A percentile compares a stretch with the other conserved stretches of the same genome.
phyloP scores from a whole-genome alignment of 2,797 vertebrate genomes.

The Centroberyx gerrardi region DNA sequence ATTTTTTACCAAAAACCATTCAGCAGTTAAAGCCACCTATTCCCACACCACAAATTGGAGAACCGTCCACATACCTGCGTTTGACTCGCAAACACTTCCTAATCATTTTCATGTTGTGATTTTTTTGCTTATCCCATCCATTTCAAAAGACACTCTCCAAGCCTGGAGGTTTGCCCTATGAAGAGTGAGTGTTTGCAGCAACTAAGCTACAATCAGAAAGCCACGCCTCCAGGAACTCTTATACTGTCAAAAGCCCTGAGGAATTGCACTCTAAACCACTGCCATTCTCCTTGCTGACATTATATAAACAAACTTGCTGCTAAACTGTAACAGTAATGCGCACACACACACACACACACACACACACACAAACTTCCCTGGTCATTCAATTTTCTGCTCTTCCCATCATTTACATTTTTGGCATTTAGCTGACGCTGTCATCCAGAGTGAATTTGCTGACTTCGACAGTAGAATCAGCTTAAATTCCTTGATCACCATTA shows the following conservation, averaged over 20 bases:
- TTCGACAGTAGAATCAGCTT: constrained; percentile 16
- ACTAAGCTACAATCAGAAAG: neutral
- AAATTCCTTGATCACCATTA: constrained; percentile 57
- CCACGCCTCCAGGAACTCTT: too few species aligned
- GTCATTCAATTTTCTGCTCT: constrained; percentile 52
- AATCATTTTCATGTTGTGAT: constrained; percentile 18
- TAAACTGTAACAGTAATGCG: too few species aligned
- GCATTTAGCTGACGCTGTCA: neutral
- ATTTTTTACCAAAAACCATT: neutral
- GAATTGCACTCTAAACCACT: too few species aligned
- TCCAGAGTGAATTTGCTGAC: too few species aligned
- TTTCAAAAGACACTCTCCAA: neutral
- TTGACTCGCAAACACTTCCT: constrained; percentile 12
- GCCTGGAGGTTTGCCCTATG: neutral
- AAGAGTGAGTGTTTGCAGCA: neutral
- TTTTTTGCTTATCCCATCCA: constrained; percentile 27
- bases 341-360: too few species aligned
- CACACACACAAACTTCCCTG: constrained; percentile 7
- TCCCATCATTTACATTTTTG: constrained; percentile 47
- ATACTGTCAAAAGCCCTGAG: too few species aligned
- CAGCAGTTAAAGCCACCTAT: neutral
- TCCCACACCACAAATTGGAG: neutral
- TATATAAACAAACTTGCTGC: too few species aligned
- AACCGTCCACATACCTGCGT: constrained; percentile 31
- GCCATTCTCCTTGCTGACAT: too few species aligned